A percentile compares a stretch with the other conserved stretches of the same genome.
Conservation (phyloP, 2,113 vertebrate genomes). For the Aptenodytes forsteri region DNA sequence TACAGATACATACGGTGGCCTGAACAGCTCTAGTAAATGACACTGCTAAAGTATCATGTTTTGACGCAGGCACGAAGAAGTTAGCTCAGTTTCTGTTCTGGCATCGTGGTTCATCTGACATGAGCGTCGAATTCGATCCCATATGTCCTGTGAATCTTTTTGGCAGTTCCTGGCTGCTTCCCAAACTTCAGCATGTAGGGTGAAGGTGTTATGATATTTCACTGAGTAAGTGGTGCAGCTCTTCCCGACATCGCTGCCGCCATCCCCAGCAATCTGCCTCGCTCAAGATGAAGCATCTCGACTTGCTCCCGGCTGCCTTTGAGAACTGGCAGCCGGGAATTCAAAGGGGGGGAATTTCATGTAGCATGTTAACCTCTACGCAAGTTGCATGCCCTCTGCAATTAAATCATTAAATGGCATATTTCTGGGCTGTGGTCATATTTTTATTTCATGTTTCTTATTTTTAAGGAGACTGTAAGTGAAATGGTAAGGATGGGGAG, state of each 20-base stretch:
- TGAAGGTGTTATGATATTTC: conserved; percentile 48
- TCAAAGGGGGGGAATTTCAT: not conserved
- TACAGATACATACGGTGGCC: not conserved
- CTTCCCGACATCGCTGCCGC: not conserved
- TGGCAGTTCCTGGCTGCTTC: conserved; percentile 58
- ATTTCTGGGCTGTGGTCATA: not conserved
- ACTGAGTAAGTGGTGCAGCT: conserved; percentile 16
- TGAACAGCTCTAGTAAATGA: conserved; percentile 45
- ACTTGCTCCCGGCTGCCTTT: not conserved
- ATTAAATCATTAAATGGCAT: not conserved
- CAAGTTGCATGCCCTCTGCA: not conserved
- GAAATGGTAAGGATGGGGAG: not conserved
- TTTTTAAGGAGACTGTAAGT: not conserved
- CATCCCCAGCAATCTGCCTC: not conserved
- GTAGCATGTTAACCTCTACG: not conserved
- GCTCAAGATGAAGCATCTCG: not conserved
- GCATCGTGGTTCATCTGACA: conserved; percentile 46
- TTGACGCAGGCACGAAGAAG: conserved; percentile 44
- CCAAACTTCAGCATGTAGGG: conserved; percentile 58
- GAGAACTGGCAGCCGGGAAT: not conserved
- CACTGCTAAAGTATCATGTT: conserved; percentile 38
- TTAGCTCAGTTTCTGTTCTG: conserved; percentile 54
- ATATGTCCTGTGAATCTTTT: conserved; percentile 63
- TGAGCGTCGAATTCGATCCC: conserved; percentile 37
- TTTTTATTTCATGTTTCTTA: not conserved